phyloP scores from a whole-genome alignment of 2,888 invertebrate genomes.

The Ennomos quercinarius region DNA sequence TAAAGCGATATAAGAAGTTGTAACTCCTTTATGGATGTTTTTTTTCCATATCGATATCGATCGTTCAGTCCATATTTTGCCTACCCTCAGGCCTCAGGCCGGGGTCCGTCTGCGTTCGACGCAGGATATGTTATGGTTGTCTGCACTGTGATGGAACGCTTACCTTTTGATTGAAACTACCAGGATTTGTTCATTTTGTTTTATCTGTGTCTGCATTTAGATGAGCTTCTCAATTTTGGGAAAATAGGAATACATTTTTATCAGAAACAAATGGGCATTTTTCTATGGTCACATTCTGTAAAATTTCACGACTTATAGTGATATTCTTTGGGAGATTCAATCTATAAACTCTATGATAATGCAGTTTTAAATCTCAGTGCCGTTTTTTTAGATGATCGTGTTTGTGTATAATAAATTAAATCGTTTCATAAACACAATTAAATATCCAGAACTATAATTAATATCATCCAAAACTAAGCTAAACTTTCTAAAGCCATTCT shows the following conservation, averaged over 20 bases:
- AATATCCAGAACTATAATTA: constrained; percentile 4
- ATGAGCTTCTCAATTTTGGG: constrained; percentile 29
- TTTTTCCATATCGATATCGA: background rate
- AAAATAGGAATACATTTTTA: background rate
- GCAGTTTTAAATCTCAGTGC: too few species aligned
- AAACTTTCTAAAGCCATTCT: constrained; percentile 26
- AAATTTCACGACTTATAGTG: too few species aligned
- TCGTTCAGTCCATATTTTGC: background rate
- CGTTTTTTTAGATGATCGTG: too few species aligned
- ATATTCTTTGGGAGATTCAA: too few species aligned
- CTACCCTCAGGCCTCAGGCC: constrained; percentile 5
- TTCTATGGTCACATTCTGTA: too few species aligned
- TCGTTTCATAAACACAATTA: too few species aligned
- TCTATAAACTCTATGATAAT: too few species aligned
- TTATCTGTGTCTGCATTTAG: constrained; percentile 13
- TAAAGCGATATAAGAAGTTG: too few species aligned
- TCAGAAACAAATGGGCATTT: too few species aligned
- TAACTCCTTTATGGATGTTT: background rate
- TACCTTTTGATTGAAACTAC: constrained; percentile 57
- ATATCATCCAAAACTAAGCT: constrained; percentile 17
- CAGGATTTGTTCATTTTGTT: constrained; percentile 14
- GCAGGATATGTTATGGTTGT: constrained; percentile 62
- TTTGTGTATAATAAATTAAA: too few species aligned
- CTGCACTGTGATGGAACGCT: constrained; percentile 59
- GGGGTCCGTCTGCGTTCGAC: constrained; percentile 53